Percentiles rank a stretch among this genome's conserved stretches.
These are phyloP conservation scores for Eurystomus gularis DNA, from an alignment of 2,113 vertebrate species.

Conservation along the genomic window DNA sequence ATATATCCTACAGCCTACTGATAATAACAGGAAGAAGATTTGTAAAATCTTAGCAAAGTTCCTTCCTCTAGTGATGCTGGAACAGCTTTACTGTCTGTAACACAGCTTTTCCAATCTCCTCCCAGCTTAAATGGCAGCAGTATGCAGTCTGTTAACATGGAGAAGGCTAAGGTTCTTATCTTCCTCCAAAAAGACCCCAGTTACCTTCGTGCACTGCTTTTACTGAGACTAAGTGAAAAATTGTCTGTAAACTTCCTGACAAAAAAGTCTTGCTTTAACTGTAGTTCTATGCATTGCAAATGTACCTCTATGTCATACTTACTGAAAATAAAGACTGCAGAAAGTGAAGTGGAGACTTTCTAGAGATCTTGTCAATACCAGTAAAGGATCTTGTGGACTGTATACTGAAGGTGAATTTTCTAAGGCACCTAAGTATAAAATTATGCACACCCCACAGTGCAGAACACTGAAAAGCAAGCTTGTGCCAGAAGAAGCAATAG, in stretches of 20 bases:
- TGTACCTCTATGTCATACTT: neutral
- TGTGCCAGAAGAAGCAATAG: conserved; percentile 18
- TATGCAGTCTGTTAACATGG: neutral
- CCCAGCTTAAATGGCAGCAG: neutral
- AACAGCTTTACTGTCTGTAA: neutral
- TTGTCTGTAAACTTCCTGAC: neutral
- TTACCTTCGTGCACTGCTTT: neutral
- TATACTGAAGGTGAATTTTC: neutral
- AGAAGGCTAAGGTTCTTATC: neutral
- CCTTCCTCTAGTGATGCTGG: neutral
- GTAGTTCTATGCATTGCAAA: neutral
- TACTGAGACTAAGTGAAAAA: neutral
- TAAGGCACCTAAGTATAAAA: neutral
- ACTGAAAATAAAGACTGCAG: neutral
- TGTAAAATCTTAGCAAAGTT: neutral
- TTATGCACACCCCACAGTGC: neutral
- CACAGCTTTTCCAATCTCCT: neutral
- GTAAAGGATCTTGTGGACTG: neutral
- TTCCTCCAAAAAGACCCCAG: neutral
- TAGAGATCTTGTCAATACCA: neutral
- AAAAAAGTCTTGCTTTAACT: neutral
- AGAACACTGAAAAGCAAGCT: conserved; percentile 24
- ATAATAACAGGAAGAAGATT: neutral
- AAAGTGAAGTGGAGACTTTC: neutral
- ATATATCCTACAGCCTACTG: neutral